Conservation (phyloP, 2,888 invertebrate species). For the Drosophila niveifrons region DNA sequence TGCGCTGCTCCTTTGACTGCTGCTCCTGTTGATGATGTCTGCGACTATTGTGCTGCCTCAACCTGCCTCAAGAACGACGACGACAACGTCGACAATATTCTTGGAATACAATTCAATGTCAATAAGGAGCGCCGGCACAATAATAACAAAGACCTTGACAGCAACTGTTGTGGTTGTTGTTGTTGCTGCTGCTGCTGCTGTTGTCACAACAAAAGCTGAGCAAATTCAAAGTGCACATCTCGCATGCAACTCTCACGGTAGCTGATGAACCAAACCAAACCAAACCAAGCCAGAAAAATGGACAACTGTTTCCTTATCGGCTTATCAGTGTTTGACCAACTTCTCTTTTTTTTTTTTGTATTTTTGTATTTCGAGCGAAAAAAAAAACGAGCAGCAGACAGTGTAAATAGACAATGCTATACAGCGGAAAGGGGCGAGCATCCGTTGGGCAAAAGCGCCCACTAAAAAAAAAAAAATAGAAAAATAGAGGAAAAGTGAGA, state of each 20-base stretch:
- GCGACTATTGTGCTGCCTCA: slow-evolving; percentile 20
- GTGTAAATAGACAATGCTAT: slow-evolving; percentile 38
- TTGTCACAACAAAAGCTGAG: slow-evolving; percentile 60
- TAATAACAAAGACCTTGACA: slow-evolving; percentile 37
- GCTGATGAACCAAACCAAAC: slow-evolving; percentile 24
- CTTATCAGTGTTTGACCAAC: slow-evolving; percentile 72
- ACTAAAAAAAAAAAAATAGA: not conserved
- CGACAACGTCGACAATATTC: slow-evolving; percentile 30
- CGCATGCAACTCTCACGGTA: slow-evolving; percentile 67
- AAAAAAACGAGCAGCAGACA: slow-evolving; percentile 40
- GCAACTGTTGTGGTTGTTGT: slow-evolving; percentile 19
- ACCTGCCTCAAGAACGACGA: slow-evolving; percentile 48
- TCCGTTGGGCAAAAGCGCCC: slow-evolving; percentile 58
- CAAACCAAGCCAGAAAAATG: slow-evolving; percentile 3
- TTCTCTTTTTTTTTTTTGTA: slow-evolving; percentile 27
- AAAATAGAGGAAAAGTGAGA: slow-evolving; percentile 47
- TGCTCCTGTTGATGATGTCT: not conserved
- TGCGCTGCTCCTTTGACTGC: slow-evolving; percentile 3
- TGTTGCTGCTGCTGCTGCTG: slow-evolving; percentile 13
- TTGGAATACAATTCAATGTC: slow-evolving; percentile 48
- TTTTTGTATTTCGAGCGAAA: slow-evolving; percentile 33
- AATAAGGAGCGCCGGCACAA: slow-evolving; percentile 34
- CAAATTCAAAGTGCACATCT: slow-evolving; percentile 57
- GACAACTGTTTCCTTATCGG: slow-evolving; percentile 66
- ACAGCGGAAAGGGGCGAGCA: slow-evolving; percentile 36